Base-by-base conservation (phyloP, 2,113 vertebrate species). In the Gila orcuttii region DNA sequence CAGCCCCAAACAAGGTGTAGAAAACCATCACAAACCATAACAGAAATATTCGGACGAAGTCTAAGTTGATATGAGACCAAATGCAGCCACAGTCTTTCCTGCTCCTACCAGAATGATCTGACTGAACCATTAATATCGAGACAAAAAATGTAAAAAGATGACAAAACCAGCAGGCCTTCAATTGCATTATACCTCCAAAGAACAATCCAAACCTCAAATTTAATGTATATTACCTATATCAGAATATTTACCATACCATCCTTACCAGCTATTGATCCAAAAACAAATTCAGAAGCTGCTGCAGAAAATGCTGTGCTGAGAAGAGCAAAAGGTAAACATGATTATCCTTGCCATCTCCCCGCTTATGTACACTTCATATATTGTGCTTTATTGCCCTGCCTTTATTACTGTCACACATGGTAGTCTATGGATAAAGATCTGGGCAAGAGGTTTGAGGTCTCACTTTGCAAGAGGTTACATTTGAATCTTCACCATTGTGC, bases 1-100 rank as follows among this genome's bases (percentile, higher is more conserved):
- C 96, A 79, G 96, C 96, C 7, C 96, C 96, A 75, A 94, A 94
- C 87, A 96, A 94, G 89, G 97, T 95, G 90, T 97, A 97, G 39
- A 96, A 92, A 52, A 95, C 93, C 85, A 97, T 95, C 88, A 96
- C 94, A 83, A 94, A 92, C 60, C 93, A 95, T 79, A 97, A 93
- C 45, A 97, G 93, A 79, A 94, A 91, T 90, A 97, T 96, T 86
- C 93, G 87, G 83, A 93, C 93, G 11, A 75, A 50, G 28, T 86
- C 68, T 31, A 57, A 47, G 47, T 88, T 88, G 31, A 84, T 28
- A 68, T 52, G 52, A 74, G 75, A 47, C 64, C 57, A 79, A 23
- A 64, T 6, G 4, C 79, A 59, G 42, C 74, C 39, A 13, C 73
- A 66, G n/a, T 3, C 8, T 36, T 36, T 85, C 23, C 64, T 60